These are phyloP conservation scores for Holocentrus rufus DNA, from an alignment of 2,797 vertebrate species.

Conservation along the genomic window DNA sequence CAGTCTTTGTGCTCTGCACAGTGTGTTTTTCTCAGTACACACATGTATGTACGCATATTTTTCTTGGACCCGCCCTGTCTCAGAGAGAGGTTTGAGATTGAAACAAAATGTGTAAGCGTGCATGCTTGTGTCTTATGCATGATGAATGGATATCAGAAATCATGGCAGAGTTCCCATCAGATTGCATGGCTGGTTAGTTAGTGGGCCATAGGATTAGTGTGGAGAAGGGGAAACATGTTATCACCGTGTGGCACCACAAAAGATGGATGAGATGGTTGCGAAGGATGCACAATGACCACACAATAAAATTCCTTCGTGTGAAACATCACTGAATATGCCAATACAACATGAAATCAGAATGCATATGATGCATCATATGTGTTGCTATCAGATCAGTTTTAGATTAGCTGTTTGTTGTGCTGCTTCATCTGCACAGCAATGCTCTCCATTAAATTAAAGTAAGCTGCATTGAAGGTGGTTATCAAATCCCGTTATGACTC, in stretches of 20 bases:
- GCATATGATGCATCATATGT: slow-evolving; percentile 32
- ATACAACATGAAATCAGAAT: slow-evolving; percentile 29
- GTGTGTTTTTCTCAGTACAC: slow-evolving; percentile 6
- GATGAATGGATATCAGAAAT: slow-evolving; percentile 58
- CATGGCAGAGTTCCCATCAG: slow-evolving; percentile 43
- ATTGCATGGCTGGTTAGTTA: slow-evolving; percentile 43
- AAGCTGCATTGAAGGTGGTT: not conserved
- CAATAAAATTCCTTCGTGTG: slow-evolving; percentile 14
- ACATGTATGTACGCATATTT: slow-evolving; percentile 25
- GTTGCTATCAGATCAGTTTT: slow-evolving; percentile 1
- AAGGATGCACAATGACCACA: not conserved
- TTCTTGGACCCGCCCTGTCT: slow-evolving; percentile 9
- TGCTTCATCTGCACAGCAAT: slow-evolving; percentile 4
- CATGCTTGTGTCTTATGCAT: slow-evolving; percentile 43
- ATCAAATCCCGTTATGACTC: not conserved
- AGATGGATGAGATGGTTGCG: slow-evolving; percentile 41
- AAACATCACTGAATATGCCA: slow-evolving; percentile 10
- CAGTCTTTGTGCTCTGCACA: slow-evolving; percentile 28
- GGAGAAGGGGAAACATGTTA: slow-evolving; percentile 35
- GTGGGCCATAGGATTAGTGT: slow-evolving; percentile 29
- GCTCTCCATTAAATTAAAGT: not conserved
- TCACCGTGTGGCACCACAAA: slow-evolving; percentile 28
- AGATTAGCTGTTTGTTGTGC: slow-evolving; percentile 5
- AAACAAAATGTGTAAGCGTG: slow-evolving; percentile 7
- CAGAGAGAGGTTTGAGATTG: slow-evolving; percentile 18